Percentiles rank a stretch among this genome's conserved stretches.
phyloP scores from a whole-genome alignment of 2,797 vertebrate species.

The Carcharodon carcharias region DNA sequence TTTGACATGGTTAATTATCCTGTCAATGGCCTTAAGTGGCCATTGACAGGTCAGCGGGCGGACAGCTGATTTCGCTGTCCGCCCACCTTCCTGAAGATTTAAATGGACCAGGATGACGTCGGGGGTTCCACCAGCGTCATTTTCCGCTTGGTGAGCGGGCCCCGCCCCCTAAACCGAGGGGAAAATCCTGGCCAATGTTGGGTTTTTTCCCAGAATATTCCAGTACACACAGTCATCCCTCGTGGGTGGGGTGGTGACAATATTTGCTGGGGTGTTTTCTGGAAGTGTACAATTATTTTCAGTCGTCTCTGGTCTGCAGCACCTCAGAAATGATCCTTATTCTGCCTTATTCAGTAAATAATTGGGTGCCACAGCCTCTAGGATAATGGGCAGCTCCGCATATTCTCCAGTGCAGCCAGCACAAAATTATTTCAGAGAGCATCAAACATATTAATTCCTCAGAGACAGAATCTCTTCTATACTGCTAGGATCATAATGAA shows the following conservation, averaged over 20 bases:
- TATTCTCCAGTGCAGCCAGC: background rate
- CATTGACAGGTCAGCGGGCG: too few relatives aligned
- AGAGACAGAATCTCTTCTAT: too few relatives aligned
- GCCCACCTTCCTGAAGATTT: too few relatives aligned
- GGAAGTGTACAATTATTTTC: background rate
- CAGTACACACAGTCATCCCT: too few relatives aligned
- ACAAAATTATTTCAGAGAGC: background rate
- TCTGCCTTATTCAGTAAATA: background rate
- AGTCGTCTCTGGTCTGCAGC: background rate
- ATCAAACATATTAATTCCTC: background rate
- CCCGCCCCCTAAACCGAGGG: too few relatives aligned
- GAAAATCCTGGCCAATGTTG: too few relatives aligned
- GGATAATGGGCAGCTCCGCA: background rate
- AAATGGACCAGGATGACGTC: too few relatives aligned
- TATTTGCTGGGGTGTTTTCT: background rate
- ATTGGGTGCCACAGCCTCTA: background rate
- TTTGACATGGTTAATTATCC: too few relatives aligned
- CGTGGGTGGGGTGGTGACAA: background rate
- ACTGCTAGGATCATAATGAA: background rate
- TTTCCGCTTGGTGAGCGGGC: too few relatives aligned
- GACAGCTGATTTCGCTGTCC: too few relatives aligned
- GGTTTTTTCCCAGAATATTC: background rate
- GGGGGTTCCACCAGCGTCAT: too few relatives aligned
- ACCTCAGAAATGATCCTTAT: background rate
- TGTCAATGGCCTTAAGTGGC: too few relatives aligned